Conservation (phyloP, 2,888 invertebrate genomes). For the Noctuana brunneofusca region DNA sequence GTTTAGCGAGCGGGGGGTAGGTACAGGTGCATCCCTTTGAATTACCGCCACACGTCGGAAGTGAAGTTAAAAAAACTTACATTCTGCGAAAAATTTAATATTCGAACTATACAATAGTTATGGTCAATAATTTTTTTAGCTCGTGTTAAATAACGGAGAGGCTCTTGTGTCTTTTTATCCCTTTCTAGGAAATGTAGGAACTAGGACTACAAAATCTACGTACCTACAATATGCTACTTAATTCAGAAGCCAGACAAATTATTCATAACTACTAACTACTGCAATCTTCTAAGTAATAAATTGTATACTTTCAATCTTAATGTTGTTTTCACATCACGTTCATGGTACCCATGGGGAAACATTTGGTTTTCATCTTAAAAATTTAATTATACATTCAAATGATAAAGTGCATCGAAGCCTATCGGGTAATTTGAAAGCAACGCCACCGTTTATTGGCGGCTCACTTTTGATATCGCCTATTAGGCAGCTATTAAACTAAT, state of each 20-base stretch:
- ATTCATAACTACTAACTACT: slow-evolving; percentile 9
- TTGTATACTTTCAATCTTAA: slow-evolving; percentile 29
- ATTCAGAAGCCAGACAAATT: slow-evolving; percentile 6
- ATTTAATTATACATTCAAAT: slow-evolving; percentile 38
- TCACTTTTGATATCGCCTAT: slow-evolving; percentile 39
- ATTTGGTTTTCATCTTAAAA: slow-evolving; percentile 31
- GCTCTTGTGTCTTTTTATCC: too few relatives aligned
- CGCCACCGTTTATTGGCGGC: slow-evolving; percentile 38
- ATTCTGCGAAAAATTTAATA: slow-evolving; percentile 39
- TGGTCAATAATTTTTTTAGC: too few relatives aligned
- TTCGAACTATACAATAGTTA: slow-evolving; percentile 5
- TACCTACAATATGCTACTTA: background rate
- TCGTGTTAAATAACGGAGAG: too few relatives aligned
- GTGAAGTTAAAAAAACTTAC: slow-evolving; percentile 41
- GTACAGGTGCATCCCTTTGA: slow-evolving; percentile 73
- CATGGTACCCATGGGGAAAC: slow-evolving; percentile 15
- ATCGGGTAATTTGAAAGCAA: slow-evolving; percentile 30
- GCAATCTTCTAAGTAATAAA: slow-evolving; percentile 32
- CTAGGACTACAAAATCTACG: background rate
- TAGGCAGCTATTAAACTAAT: slow-evolving; percentile 52
- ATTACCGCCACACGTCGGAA: slow-evolving; percentile 50
- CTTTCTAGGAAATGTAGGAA: too few relatives aligned
- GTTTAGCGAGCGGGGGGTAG: slow-evolving; percentile 68
- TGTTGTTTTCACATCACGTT: slow-evolving; percentile 26
- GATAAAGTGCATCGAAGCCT: slow-evolving; percentile 36